Base-by-base conservation (phyloP, 2,113 vertebrate genomes). In the Phrynosoma platyrhinos region DNA sequence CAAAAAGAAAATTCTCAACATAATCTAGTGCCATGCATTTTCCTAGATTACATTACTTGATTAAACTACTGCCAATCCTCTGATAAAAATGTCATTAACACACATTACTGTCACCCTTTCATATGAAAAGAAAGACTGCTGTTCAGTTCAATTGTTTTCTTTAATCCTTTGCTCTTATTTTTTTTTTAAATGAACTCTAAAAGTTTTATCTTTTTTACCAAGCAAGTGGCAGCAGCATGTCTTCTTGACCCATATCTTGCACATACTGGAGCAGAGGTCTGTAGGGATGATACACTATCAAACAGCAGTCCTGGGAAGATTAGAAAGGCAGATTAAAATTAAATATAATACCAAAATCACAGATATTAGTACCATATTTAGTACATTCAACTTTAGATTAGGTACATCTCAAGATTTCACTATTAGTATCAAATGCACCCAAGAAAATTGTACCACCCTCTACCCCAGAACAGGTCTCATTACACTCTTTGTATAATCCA, bases 171-270 rank as follows among this genome's bases (percentile, higher is more conserved):
- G 66, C 36, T 77, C 55, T 78, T 55, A 68, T 5, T 77, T n/a
- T 21, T 25, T 3, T 4, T 4, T 36, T 85, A 76, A 88, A 90
- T 86, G 47, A 1, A 1, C 27, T 68, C 78, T 87, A 91, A 52
- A 64, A 88, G 69, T 89, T 90, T 2, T 92, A 55, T 87, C 93
- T 92, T 94, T 92, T 85, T 97, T 98, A 99, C 99, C 99, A 99
- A 95, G 99, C 98, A 1, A 99, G 96, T 72, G 99, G 99, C 89
- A 99, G 98, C 93, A 99, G 96, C 98, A 99, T 99, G 95, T 99
- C 99, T 96, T 99, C 99, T 97, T 99, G 99, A 92, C 99, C 99
- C 99, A 99, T 99, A 93, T 99, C 99, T 96, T 99, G 99, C 89
- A 99, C 99, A 94, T 99, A 99, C 91, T 99, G 99, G 94, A 99